Evolutionary conservation across 2,888 invertebrate species (phyloP), one percentile per base, ranked within the genome.

Genomic region (Parnassius orleans): DNA sequence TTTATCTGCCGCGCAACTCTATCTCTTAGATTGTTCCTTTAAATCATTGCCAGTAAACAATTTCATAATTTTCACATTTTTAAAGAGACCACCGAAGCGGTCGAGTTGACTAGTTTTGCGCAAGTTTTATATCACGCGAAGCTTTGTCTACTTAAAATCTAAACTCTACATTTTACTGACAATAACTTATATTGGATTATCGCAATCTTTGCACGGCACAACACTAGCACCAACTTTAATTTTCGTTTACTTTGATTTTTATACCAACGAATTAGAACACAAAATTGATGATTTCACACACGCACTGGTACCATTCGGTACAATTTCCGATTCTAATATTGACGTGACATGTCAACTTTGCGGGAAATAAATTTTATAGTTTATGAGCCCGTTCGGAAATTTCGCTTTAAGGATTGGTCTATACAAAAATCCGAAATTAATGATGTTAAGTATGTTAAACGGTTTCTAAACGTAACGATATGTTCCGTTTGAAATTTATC

Each of bases 111-210:
- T 3, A 54, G 52, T 53, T 52, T 55, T 43, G 44, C 9, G 48
- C 14, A 48, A 48, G 9, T n/a, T 19, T 44, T 53, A 47, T 47
- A 52, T 48, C 46, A 52, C 11, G 52, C 59, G 9, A 56, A 41
- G 55, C 59, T 58, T 58, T 60, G 63, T 56, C 59, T 56, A 56
- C 56, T 58, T 61, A 61, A 55, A 9, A 41, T 9, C 53, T 43
- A 61, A 64, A 69, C 66, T 53, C 64, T 67, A 64, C 50, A 68
- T 59, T 70, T 70, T 70, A 69, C 55, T 43, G 51, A 50, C 68
- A 41, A 69, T 68, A 69, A 64, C 47, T 68, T 62, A 66, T 41
- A 46, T 24, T 57, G 66, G 69, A 66, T 70, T 70, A 72, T 64
- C 61, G 33, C 41, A 44, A 57, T 53, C 61, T 50, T 53, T 53